Conservation (phyloP, 2,113 vertebrate species). For the Neoarius graeffei region DNA sequence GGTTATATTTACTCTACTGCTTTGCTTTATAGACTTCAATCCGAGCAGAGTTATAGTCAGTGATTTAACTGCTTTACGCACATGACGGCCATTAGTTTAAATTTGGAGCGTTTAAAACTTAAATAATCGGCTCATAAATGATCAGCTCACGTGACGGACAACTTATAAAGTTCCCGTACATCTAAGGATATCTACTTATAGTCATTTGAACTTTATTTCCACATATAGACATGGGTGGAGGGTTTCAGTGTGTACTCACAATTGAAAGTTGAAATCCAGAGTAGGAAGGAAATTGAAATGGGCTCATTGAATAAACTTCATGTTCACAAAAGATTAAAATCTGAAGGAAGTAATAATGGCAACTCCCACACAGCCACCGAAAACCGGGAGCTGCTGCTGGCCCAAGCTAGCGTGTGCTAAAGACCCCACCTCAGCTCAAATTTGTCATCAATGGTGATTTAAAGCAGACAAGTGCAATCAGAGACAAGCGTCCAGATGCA, state of each 20-base stretch:
- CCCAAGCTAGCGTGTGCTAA: slow-evolving; percentile 51
- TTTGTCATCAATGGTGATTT: slow-evolving; percentile 52
- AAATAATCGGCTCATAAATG: slow-evolving; percentile 10
- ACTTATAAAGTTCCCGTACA: slow-evolving; percentile 13
- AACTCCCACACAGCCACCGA: slow-evolving; percentile 52
- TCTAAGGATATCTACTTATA: slow-evolving; percentile 49
- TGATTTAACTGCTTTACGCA: neutral
- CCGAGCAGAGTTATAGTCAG: slow-evolving; percentile 15
- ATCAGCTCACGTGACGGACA: neutral
- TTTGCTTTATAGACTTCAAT: slow-evolving; percentile 37
- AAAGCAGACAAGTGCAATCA: slow-evolving; percentile 56
- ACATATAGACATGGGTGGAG: slow-evolving; percentile 56
- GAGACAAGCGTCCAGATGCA: slow-evolving; percentile 48
- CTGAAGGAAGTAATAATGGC: slow-evolving; percentile 57
- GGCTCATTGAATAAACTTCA: slow-evolving; percentile 55
- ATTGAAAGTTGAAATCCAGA: slow-evolving; percentile 55
- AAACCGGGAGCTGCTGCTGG: slow-evolving; percentile 30
- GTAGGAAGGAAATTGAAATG: slow-evolving; percentile 58
- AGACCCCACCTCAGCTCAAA: slow-evolving; percentile 51
- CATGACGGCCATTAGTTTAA: neutral
- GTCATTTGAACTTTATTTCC: slow-evolving; percentile 51
- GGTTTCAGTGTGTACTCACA: slow-evolving; percentile 45
- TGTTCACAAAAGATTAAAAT: slow-evolving; percentile 56
- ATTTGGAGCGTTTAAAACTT: neutral
- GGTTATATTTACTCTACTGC: slow-evolving; percentile 39